Evolutionary conservation across 1,140 invertebrate species (phyloP), one percentile per base, ranked within the genome.

Genomic region (Drosophila lini): DNA sequence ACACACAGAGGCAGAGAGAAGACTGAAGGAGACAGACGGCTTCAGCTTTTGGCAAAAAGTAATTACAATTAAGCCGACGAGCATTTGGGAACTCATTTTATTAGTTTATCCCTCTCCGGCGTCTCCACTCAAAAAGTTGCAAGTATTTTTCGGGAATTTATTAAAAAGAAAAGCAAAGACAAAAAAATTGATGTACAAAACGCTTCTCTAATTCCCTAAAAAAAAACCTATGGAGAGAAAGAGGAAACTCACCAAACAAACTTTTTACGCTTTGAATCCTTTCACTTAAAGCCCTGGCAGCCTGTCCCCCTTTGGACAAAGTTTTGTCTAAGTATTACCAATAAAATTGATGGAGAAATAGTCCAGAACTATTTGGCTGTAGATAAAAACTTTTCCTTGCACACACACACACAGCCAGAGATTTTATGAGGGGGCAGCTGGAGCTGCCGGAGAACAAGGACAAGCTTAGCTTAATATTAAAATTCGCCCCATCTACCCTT

Each of bases 261-360:
- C 58, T 86, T 83, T 55, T 65, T 74, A 74, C 80, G 74, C 80
- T 80, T 80, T 80, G 64, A 88, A 88, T 88, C 84, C 84, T 89
- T 88, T 88, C 80, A 88, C 81, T 88, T 88, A 81, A 86, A 75
- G 67, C 45, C 44, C n/a, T 53, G 5, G 40, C 67, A 41, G 40
- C 19, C 44, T 36, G 22, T 38, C 65, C 47, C 55, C 19, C 60
- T 22, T 32, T 68, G 77, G 70, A 50, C 36, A 88, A 88, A 88
- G 81, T 89, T 88, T 88, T 83, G 78, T 81, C 84, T 81, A 89
- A 88, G 84, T 88, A 88, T 89, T 88, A 88, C 84, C 84, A 88
- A 89, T 88, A 88, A 89, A 88, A 88, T 88, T 88, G 84, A 88
- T 88, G 84, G 78, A 81, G 84, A 88, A 88, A 88, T 88, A 88